Evolutionary conservation across 2,797 vertebrate genomes (phyloP).

Genomic region (Acrossocheilus wenchowensis): DNA sequence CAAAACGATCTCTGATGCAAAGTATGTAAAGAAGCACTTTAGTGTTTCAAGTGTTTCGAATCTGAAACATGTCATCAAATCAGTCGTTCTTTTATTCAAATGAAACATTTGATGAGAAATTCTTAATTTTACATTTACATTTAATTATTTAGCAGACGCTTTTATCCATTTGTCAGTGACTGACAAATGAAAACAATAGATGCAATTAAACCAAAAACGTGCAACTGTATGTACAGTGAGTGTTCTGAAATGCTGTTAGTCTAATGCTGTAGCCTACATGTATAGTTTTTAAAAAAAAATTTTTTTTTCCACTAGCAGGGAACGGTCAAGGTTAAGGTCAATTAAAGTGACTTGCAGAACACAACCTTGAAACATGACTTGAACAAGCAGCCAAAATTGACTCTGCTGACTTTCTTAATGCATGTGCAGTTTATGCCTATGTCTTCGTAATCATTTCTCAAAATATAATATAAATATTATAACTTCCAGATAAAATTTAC

Average conservation of each 20-base stretch:
- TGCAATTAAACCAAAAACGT: not conserved
- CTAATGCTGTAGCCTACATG: no score
- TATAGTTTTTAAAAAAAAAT: no score
- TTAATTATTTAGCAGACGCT: not conserved
- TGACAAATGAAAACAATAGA: not conserved
- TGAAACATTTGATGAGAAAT: not conserved
- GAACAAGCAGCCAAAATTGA: not conserved
- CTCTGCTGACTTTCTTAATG: not conserved
- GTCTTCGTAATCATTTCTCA: not conserved
- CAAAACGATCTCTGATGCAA: constrained; percentile 7
- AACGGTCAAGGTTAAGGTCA: no score
- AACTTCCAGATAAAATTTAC: not conserved
- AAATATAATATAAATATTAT: not conserved
- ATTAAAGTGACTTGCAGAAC: no score
- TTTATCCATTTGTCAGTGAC: not conserved
- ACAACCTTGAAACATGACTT: no score
- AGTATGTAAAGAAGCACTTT: not conserved
- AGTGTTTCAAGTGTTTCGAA: not conserved
- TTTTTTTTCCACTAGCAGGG: no score
- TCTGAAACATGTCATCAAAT: not conserved
- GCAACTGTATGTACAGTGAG: not conserved
- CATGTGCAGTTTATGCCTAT: not conserved
- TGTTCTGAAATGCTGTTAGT: no score
- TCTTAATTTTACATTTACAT: not conserved
- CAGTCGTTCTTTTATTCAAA: not conserved